Conservation (phyloP, 1,140 invertebrate species). For the Caenorhabditis inopinata region DNA sequence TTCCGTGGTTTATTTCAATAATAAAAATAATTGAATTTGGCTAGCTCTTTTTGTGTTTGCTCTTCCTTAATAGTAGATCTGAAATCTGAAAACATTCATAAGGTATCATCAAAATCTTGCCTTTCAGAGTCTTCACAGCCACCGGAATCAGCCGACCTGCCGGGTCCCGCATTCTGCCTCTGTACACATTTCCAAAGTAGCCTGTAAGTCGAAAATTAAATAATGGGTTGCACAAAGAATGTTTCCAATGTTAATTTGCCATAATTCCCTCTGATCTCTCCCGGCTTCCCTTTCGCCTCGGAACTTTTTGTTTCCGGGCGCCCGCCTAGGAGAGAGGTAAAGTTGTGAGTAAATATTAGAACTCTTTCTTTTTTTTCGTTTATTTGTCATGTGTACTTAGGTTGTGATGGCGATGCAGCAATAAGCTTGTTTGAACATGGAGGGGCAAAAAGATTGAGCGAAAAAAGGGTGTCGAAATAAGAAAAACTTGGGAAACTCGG, state of each 20-base stretch:
- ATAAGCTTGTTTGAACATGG: neutral
- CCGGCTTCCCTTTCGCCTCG: neutral
- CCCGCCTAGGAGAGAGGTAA: neutral
- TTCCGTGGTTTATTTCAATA: too few species aligned
- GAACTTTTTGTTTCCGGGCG: neutral
- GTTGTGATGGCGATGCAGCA: neutral
- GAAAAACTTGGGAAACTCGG: too few species aligned
- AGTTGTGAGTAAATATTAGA: neutral
- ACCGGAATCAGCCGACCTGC: conserved; percentile 43
- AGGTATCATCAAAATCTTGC: too few species aligned
- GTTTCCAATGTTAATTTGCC: neutral
- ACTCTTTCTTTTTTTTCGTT: too few species aligned
- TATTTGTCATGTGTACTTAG: neutral
- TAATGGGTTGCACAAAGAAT: too few species aligned
- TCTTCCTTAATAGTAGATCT: too few species aligned
- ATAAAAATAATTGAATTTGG: too few species aligned
- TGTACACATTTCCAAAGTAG: conserved; percentile 60
- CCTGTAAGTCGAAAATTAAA: too few species aligned
- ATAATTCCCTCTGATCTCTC: neutral
- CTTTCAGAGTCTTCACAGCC: conserved; percentile 57
- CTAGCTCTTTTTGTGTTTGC: too few species aligned
- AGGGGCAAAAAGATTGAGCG: neutral
- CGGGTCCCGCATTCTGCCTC: conserved; percentile 53
- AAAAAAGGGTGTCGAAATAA: too few species aligned
- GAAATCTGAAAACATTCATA: too few species aligned